Conservation (phyloP, 2,888 invertebrate species). For the Lepidochrysops patricia region DNA sequence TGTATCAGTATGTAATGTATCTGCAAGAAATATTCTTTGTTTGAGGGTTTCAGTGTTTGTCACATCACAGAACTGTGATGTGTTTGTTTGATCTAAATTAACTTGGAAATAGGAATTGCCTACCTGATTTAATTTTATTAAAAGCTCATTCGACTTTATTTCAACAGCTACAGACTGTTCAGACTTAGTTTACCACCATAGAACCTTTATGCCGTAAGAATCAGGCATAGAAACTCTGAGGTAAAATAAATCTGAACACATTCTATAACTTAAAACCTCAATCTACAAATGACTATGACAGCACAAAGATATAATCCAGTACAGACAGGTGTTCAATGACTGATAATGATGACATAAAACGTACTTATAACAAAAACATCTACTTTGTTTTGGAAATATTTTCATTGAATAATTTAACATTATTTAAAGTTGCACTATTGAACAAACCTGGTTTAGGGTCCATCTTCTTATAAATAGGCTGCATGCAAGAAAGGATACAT, state of each 20-base stretch:
- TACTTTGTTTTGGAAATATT: background rate
- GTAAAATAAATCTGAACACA: too few species aligned
- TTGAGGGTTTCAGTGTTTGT: background rate
- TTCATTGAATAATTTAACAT: background rate
- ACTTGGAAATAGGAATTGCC: too few species aligned
- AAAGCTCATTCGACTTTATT: too few species aligned
- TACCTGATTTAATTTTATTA: too few species aligned
- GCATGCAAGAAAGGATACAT: slow-evolving; percentile 67
- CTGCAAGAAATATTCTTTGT: slow-evolving; percentile 33
- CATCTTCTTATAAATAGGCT: slow-evolving; percentile 65
- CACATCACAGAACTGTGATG: too few species aligned
- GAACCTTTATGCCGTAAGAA: too few species aligned
- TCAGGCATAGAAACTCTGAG: too few species aligned
- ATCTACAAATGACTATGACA: background rate
- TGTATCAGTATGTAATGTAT: slow-evolving; percentile 31
- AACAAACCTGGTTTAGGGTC: slow-evolving; percentile 70
- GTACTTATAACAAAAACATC: background rate
- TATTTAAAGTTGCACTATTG: slow-evolving; percentile 14
- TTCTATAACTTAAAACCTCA: too few species aligned
- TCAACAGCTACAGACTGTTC: background rate
- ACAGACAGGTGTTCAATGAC: background rate
- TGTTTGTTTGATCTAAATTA: too few species aligned
- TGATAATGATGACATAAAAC: background rate
- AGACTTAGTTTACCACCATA: background rate
- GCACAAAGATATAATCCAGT: background rate